A percentile compares a stretch with the other conserved stretches of the same genome.
Evolutionary conservation across 1,140 invertebrate genomes (phyloP).

Genomic region (Pantala flavescens): DNA sequence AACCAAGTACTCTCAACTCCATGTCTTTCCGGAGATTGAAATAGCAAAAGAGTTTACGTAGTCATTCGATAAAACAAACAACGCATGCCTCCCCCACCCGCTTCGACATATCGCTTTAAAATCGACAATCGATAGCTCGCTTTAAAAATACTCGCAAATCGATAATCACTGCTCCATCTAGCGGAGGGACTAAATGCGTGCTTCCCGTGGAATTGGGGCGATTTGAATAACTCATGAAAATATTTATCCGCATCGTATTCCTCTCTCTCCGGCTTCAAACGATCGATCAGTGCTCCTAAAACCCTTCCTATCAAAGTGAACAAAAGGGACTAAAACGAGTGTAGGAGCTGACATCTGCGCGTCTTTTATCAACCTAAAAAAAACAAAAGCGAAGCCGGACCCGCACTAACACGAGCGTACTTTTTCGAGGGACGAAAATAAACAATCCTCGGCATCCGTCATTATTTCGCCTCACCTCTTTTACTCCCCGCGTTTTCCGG

Average conservation of each 20-base stretch:
- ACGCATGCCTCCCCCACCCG: too few relatives aligned
- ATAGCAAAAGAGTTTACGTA: too few relatives aligned
- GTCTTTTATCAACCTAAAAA: neutral
- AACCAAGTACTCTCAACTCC: too few relatives aligned
- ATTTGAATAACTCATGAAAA: constrained; percentile 8
- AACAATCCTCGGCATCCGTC: too few relatives aligned
- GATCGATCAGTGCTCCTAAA: neutral
- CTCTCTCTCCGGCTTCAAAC: neutral
- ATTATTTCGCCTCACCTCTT: too few relatives aligned
- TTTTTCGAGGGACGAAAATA: too few relatives aligned
- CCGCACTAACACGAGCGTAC: too few relatives aligned
- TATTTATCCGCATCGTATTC: neutral
- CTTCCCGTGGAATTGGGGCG: neutral
- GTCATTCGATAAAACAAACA: too few relatives aligned
- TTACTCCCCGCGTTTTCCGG: too few relatives aligned
- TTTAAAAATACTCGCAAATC: neutral
- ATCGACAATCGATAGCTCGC: neutral
- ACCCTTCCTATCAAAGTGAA: neutral
- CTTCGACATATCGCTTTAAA: neutral
- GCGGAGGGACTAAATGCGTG: neutral
- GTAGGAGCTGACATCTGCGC: neutral
- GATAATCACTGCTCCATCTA: constrained; percentile 1
- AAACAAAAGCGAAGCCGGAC: neutral
- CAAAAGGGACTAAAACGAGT: neutral
- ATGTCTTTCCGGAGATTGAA: too few relatives aligned